These are phyloP conservation scores for Chondrilla cf. caribensis DNA, from an alignment of 37 sponge, comb jelly and placozoan species.

Conservation along the genomic window DNA sequence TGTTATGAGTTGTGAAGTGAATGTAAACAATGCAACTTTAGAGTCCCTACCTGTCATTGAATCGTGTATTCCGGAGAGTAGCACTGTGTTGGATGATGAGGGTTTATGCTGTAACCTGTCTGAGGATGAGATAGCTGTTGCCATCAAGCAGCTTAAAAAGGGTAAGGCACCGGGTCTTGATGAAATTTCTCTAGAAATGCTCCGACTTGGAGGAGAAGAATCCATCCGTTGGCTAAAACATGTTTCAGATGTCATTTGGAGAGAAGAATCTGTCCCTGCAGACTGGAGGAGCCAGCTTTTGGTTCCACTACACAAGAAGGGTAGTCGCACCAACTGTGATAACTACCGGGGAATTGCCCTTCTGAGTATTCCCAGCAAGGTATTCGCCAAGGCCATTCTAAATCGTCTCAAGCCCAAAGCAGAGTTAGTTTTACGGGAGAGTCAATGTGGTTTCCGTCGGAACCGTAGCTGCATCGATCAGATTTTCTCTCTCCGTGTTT, in stretches of 20 bases:
- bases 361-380: not conserved
- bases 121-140: too few relatives aligned
- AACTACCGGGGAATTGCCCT: constrained; percentile 12
- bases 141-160: too few relatives aligned
- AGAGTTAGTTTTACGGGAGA: too few relatives aligned
- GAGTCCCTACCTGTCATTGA: not conserved
- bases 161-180: too few relatives aligned
- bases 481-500: not conserved
- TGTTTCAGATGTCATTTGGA: too few relatives aligned
- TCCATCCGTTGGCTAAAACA: too few relatives aligned
- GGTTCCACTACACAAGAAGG: not conserved
- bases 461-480: not conserved
- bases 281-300: not conserved
- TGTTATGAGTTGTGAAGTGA: not conserved
- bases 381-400: not conserved
- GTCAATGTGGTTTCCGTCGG: not conserved
- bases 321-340: not conserved
- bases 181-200: too few relatives aligned
- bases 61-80: not conserved
- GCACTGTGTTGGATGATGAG: not conserved
- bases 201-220: too few relatives aligned
- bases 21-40: not conserved
- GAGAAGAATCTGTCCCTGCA: too few relatives aligned
- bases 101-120: not conserved
- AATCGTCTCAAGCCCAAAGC: constrained; percentile 4